Evolutionary conservation across 1,140 invertebrate species (phyloP).

Genomic region (Heliothis virescens): DNA sequence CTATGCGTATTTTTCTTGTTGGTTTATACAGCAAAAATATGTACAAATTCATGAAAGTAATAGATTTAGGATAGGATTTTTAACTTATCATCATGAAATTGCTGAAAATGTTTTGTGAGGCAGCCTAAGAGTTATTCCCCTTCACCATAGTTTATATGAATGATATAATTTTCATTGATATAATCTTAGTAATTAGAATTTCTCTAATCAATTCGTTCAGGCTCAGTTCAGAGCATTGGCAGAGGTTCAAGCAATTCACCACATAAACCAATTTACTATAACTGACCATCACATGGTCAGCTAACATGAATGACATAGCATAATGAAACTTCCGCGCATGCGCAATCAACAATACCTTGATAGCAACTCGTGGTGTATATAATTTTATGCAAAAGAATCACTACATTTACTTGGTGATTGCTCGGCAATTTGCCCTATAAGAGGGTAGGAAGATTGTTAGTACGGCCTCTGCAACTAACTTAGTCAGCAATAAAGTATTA

Average conservation of each 20-base stretch:
- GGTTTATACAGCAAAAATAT: too few species aligned
- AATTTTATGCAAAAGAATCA: slow-evolving; percentile 52
- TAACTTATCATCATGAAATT: neutral
- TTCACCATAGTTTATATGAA: neutral
- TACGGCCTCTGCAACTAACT: too few species aligned
- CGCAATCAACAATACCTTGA: slow-evolving; percentile 55
- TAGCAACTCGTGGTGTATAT: slow-evolving; percentile 53
- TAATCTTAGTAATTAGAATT: slow-evolving; percentile 42
- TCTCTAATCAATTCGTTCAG: slow-evolving; percentile 33
- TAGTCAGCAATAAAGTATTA: too few species aligned
- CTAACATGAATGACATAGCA: slow-evolving; percentile 56
- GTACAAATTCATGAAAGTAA: too few species aligned
- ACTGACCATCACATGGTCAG: slow-evolving; percentile 45
- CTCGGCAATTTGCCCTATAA: neutral
- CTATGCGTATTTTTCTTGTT: too few species aligned
- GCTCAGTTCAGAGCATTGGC: slow-evolving; percentile 36
- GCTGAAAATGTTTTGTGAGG: neutral
- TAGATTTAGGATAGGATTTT: neutral
- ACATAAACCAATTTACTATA: slow-evolving; percentile 57
- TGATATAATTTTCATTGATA: too few species aligned
- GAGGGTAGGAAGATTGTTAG: too few species aligned
- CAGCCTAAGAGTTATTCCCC: neutral
- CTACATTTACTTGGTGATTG: slow-evolving; percentile 33
- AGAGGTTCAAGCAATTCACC: slow-evolving; percentile 46
- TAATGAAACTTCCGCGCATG: slow-evolving; percentile 57